phyloP scores from a whole-genome alignment of 2,797 vertebrate genomes.

The Eulemur coronatus region DNA sequence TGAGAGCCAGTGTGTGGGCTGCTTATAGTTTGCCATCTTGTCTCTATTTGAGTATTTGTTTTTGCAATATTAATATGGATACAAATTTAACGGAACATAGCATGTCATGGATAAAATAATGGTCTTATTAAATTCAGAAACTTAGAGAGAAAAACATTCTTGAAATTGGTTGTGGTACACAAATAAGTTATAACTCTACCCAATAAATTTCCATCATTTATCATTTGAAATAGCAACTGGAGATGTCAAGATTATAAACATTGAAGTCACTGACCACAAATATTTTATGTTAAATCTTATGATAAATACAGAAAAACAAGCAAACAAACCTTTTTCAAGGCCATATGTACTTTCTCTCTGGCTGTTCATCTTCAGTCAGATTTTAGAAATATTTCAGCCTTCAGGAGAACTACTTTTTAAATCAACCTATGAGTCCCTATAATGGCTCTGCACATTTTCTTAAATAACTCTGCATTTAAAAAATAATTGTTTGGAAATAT shows the following conservation, averaged over 20 bases:
- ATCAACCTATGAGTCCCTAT: not conserved
- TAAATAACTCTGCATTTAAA: not conserved
- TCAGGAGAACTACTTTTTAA: not conserved
- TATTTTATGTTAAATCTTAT: not conserved
- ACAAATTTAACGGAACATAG: not conserved
- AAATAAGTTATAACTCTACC: not conserved
- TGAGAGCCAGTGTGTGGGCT: not conserved
- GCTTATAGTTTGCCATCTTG: not conserved
- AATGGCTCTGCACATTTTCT: not conserved
- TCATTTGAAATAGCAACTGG: not conserved
- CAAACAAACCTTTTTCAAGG: not conserved
- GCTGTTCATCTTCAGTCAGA: not conserved
- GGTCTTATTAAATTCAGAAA: conserved; percentile 7
- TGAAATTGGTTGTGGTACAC: not conserved
- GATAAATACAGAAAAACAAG: not conserved
- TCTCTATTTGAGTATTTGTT: not conserved
- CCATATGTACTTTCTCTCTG: not conserved
- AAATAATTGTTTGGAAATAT: not conserved
- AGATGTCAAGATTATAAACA: not conserved
- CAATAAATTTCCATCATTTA: not conserved
- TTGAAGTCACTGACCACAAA: not conserved
- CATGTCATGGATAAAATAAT: not conserved
- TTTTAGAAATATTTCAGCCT: not conserved
- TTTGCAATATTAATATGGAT: not conserved
- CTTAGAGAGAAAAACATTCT: not conserved